Percentiles rank a stretch among this genome's conserved stretches.
Conservation (phyloP, 2,888 invertebrate genomes). For the Spodoptera picta region DNA sequence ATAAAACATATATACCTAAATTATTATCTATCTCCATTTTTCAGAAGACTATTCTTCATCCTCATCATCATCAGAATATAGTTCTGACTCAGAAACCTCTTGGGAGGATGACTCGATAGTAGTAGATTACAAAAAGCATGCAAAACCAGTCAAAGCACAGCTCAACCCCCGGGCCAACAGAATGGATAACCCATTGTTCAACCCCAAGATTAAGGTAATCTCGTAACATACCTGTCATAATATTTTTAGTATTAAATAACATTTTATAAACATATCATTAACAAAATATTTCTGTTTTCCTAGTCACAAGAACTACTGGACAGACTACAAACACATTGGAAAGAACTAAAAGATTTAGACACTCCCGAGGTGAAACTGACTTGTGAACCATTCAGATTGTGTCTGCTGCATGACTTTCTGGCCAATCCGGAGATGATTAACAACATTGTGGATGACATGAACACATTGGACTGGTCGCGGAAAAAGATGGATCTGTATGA, state of each 20-base stretch:
- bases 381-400: constrained; percentile 91
- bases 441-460: constrained; percentile 91
- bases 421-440: constrained; percentile 88
- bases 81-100: constrained; percentile 81
- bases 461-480: constrained; percentile 91
- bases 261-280: constrained; percentile 2
- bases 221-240: background rate
- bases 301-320: constrained; percentile 81
- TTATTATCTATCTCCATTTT: constrained; percentile 15
- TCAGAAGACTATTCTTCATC: constrained; percentile 81
- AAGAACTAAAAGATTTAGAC: constrained; percentile 73
- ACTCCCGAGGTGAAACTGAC: constrained; percentile 86
- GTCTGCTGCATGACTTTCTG: constrained; percentile 90
- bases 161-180: constrained; percentile 81
- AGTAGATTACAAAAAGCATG: constrained; percentile 65
- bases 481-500: constrained; percentile 96
- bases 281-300: constrained; percentile 23
- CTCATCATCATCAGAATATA: constrained; percentile 80
- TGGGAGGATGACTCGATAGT: constrained; percentile 83
- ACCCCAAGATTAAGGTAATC: constrained; percentile 74
- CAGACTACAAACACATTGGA: constrained; percentile 83
- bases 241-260: too few relatives aligned
- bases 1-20: background rate
- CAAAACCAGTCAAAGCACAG: constrained; percentile 68
- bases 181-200: constrained; percentile 81